A percentile compares a stretch with the other conserved stretches of the same genome.
Evolutionary conservation across 2,797 vertebrate species (phyloP).

Genomic region (Oreortyx pictus): DNA sequence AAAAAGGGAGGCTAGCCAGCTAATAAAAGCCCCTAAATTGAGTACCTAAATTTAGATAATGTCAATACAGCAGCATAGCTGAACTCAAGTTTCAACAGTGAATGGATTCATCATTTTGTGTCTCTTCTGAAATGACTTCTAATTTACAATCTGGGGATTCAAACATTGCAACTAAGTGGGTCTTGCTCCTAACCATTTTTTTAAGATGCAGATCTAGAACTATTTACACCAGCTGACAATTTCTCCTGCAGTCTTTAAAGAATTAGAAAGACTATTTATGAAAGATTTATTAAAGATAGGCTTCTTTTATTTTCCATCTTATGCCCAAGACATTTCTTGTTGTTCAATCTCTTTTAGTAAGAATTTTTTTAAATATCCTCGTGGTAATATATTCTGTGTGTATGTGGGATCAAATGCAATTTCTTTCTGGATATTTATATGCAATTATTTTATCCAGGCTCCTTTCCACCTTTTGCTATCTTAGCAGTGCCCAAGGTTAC

Average conservation of each 20-base stretch:
- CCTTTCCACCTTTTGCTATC: conserved; percentile 40
- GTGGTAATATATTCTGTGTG: conserved; percentile 55
- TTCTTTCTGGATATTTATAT: conserved; percentile 60
- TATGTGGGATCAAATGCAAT: conserved; percentile 64
- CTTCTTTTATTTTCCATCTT: background rate
- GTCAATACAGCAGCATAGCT: background rate
- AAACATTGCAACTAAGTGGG: background rate
- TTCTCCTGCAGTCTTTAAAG: background rate
- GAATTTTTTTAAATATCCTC: conserved; percentile 49
- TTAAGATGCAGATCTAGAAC: background rate
- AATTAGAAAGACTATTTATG: background rate
- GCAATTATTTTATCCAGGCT: conserved; percentile 62
- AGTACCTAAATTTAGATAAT: background rate
- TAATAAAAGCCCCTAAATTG: conserved; percentile 1
- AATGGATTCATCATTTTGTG: background rate
- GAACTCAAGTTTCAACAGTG: background rate
- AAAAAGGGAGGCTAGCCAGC: background rate
- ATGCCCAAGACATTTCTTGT: conserved; percentile 13
- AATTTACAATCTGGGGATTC: background rate
- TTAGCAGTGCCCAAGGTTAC: conserved; percentile 53
- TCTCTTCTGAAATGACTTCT: background rate
- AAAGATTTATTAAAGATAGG: background rate
- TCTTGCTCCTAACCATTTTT: background rate
- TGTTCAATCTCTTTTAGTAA: conserved; percentile 16
- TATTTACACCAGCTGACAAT: background rate